phyloP scores from a whole-genome alignment of 1,140 invertebrate species.

The Spodoptera frugiperda region DNA sequence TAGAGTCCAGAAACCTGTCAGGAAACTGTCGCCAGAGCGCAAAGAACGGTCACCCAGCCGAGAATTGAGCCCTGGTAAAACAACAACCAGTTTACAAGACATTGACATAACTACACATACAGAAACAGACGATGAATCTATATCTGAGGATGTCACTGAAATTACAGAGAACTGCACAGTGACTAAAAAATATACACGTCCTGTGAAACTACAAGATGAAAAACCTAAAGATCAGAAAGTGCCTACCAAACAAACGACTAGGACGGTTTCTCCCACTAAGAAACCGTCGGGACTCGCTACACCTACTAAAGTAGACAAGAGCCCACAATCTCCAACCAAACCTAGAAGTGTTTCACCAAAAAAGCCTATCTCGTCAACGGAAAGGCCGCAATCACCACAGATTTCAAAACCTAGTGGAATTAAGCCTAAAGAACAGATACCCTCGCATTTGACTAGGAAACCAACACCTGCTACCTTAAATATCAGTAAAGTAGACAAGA shows the following conservation, averaged over 20 bases:
- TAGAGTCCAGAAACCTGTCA: slow-evolving; percentile 71
- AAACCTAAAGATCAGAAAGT: slow-evolving; percentile 64
- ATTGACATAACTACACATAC: slow-evolving; percentile 56
- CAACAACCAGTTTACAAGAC: slow-evolving; percentile 57
- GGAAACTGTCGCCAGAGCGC: slow-evolving; percentile 72
- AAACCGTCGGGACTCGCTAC: slow-evolving; percentile 54
- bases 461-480: slow-evolving; percentile 59
- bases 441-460: slow-evolving; percentile 64
- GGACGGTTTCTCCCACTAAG: slow-evolving; percentile 77
- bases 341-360: slow-evolving; percentile 75
- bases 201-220: slow-evolving; percentile 56
- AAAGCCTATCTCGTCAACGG: slow-evolving; percentile 64
- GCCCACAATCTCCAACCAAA: slow-evolving; percentile 60
- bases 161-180: slow-evolving; percentile 48
- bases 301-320: slow-evolving; percentile 59
- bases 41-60: slow-evolving; percentile 62
- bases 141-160: slow-evolving; percentile 48
- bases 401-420: slow-evolving; percentile 61
- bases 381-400: slow-evolving; percentile 76
- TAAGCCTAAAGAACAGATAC: slow-evolving; percentile 67
- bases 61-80: slow-evolving; percentile 61
- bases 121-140: slow-evolving; percentile 47
- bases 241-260: slow-evolving; percentile 64
- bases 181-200: slow-evolving; percentile 44
- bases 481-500: slow-evolving; percentile 70